Evolutionary conservation across 2,888 invertebrate genomes (phyloP).

Genomic region (Eutolmus rufibarbis): DNA sequence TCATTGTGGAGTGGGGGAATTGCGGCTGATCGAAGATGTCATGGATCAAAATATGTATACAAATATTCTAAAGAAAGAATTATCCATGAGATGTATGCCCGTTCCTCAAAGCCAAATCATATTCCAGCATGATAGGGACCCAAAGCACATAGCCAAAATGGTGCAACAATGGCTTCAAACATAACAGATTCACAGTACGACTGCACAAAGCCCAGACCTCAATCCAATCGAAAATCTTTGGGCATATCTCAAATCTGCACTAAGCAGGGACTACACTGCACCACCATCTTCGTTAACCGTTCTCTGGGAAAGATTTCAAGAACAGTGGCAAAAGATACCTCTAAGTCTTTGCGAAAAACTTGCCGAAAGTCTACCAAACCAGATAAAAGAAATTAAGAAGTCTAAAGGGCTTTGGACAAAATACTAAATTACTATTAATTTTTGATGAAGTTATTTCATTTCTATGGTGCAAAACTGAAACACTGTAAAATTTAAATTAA

Average conservation of each 20-base stretch:
- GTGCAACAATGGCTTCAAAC: not conserved
- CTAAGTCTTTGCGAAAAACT: not conserved
- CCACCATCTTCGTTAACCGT: not conserved
- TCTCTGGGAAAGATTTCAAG: not conserved
- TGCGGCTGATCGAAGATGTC: no score
- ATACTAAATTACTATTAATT: not conserved
- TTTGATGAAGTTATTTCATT: not conserved
- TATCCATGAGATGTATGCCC: no score
- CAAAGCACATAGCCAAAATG: not conserved
- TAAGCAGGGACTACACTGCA: not conserved
- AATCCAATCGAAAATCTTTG: slow-evolving; percentile 1
- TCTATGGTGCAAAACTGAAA: no score
- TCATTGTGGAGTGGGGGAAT: no score
- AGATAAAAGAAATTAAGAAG: not conserved
- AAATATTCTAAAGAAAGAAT: no score
- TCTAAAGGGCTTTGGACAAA: not conserved
- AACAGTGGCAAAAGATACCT: not conserved
- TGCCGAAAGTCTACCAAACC: not conserved
- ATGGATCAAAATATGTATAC: no score
- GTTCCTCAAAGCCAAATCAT: no score
- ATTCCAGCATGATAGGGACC: not conserved
- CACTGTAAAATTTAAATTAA: no score
- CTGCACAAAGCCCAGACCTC: not conserved
- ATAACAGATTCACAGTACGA: not conserved
- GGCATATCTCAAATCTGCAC: not conserved